Evolutionary conservation across 2,797 vertebrate species (phyloP).

Genomic region (Poeciliopsis infans): DNA sequence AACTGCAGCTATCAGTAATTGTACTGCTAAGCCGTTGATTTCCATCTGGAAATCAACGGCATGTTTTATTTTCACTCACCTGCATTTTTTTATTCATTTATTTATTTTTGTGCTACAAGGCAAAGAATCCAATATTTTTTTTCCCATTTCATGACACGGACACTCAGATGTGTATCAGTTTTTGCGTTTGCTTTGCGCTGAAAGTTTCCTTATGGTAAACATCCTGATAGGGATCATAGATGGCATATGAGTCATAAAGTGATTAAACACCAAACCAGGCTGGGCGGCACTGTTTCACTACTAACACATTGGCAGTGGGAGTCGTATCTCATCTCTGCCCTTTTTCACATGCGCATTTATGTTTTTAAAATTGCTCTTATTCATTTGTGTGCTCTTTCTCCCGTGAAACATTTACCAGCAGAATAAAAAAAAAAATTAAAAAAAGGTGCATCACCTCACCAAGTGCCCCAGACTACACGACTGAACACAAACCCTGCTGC

Average conservation of each 20-base stretch:
- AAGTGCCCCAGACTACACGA: slow-evolving; percentile 17
- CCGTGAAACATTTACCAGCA: slow-evolving; percentile 15
- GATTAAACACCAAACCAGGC: slow-evolving; percentile 24
- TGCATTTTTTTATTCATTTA: not conserved
- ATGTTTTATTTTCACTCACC: not conserved
- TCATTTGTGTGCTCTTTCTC: not conserved
- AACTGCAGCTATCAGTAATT: not conserved
- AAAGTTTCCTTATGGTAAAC: slow-evolving; percentile 9
- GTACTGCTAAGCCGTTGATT: not conserved
- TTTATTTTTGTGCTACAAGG: no score
- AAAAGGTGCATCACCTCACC: slow-evolving; percentile 9
- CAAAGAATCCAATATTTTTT: not conserved
- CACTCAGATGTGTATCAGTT: not conserved
- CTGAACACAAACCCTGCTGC: slow-evolving; percentile 33
- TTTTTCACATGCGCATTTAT: slow-evolving; percentile 16
- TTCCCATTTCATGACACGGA: not conserved
- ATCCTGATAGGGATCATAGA: slow-evolving; percentile 11
- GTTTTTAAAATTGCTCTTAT: slow-evolving; percentile 15
- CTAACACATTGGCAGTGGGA: slow-evolving; percentile 17
- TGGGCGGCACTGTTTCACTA: slow-evolving; percentile 9
- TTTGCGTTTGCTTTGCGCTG: not conserved
- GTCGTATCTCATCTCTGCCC: slow-evolving; percentile 25
- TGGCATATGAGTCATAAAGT: slow-evolving; percentile 37
- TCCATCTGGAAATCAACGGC: not conserved
- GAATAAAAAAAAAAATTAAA: not conserved